phyloP scores from a whole-genome alignment of 2,888 invertebrate genomes.

The Embidobia sp. region DNA sequence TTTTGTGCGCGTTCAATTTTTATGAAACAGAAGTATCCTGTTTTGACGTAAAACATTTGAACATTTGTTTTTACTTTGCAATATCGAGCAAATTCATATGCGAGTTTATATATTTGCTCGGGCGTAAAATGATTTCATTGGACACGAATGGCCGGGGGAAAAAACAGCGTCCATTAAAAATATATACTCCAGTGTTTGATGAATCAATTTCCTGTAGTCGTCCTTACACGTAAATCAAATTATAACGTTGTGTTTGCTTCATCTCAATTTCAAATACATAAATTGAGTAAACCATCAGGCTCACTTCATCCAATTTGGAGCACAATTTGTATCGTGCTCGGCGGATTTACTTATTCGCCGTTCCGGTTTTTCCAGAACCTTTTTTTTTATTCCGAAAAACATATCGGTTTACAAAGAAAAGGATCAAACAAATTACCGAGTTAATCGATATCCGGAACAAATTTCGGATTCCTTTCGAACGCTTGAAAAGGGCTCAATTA shows the following conservation, averaged over 20 bases:
- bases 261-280: constrained; percentile 42
- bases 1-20: too few species aligned
- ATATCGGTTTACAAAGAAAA: constrained; percentile 22
- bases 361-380: not conserved
- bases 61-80: not conserved
- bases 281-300: constrained; percentile 20
- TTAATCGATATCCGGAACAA: constrained; percentile 2
- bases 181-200: not conserved
- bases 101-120: constrained; percentile 2
- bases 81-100: not conserved
- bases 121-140: constrained; percentile 4
- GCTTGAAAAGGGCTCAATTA: not conserved
- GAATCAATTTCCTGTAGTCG: constrained; percentile 19
- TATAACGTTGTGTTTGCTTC: constrained; percentile 24
- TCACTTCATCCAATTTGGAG: constrained; percentile 13
- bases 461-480: not conserved
- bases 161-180: constrained; percentile 16
- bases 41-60: not conserved
- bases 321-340: constrained; percentile 7
- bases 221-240: constrained; percentile 34
- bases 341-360: constrained; percentile 17
- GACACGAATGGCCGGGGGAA: not conserved
- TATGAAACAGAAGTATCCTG: too few species aligned
- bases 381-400: constrained; percentile 1
- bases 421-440: not conserved